phyloP scores from a whole-genome alignment of 2,797 vertebrate species.

The Mallotus villosus region DNA sequence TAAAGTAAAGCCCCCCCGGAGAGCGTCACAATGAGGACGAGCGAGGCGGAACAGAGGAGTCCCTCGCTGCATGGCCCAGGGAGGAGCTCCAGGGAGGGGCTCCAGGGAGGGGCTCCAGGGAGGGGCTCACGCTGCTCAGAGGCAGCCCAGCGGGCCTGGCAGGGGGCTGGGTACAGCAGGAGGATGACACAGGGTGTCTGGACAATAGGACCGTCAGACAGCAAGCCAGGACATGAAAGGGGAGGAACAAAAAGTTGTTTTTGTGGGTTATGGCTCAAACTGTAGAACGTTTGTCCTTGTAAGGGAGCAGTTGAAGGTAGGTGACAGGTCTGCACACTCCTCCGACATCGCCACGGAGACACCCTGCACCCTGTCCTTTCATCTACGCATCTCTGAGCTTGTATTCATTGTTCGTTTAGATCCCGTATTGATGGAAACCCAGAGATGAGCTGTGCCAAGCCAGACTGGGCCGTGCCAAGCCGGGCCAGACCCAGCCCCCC shows the following conservation, averaged over 20 bases:
- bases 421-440: conserved; percentile 66
- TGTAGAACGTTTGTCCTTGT: too few relatives aligned
- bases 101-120: conserved; percentile 71
- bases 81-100: too few relatives aligned
- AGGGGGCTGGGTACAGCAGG: conserved; percentile 66
- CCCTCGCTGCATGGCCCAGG: conserved; percentile 73
- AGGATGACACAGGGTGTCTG: conserved; percentile 63
- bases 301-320: too few relatives aligned
- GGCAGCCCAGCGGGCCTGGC: conserved; percentile 60
- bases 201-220: not conserved
- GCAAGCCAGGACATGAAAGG: conserved; percentile 45
- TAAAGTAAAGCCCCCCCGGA: conserved; percentile 70
- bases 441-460: conserved; percentile 57
- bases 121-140: conserved; percentile 70
- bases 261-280: not conserved
- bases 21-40: conserved; percentile 63
- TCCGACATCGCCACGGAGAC: conserved; percentile 8
- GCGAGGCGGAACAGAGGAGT: conserved; percentile 64
- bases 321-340: too few relatives aligned
- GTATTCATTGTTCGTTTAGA: too few relatives aligned
- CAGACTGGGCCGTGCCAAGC: too few relatives aligned
- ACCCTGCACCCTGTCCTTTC: not conserved
- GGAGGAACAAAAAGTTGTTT: not conserved
- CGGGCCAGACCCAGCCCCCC: conserved; percentile 60
- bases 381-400: too few relatives aligned